Conservation (phyloP, 1,140 invertebrate species). For the Drosophila rufa region DNA sequence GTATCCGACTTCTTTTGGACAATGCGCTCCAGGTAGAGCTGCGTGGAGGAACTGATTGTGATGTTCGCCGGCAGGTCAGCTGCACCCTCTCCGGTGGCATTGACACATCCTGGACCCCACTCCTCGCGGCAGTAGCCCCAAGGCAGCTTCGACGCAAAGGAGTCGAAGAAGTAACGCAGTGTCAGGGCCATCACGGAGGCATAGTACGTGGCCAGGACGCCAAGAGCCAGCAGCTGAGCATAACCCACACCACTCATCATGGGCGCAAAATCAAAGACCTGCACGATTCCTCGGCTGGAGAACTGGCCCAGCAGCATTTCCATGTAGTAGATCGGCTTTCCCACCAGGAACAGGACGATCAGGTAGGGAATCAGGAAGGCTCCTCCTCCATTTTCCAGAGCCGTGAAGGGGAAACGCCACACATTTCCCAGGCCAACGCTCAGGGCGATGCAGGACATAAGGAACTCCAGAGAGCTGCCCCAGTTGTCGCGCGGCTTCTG, state of each 20-base stretch:
- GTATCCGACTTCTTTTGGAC: constrained; percentile 89
- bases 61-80: background rate
- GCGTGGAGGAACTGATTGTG: constrained; percentile 34
- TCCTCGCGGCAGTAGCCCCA: constrained; percentile 88
- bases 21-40: constrained; percentile 85
- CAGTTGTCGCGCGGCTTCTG: constrained; percentile 88
- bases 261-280: constrained; percentile 87
- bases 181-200: constrained; percentile 91
- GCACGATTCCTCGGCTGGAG: constrained; percentile 90
- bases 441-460: constrained; percentile 96
- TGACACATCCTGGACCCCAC: constrained; percentile 85
- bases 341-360: constrained; percentile 92
- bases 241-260: constrained; percentile 91
- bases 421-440: constrained; percentile 92
- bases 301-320: constrained; percentile 94
- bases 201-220: constrained; percentile 90
- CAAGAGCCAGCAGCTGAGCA: constrained; percentile 90
- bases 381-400: constrained; percentile 92
- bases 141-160: constrained; percentile 87
- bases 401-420: constrained; percentile 91
- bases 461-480: constrained; percentile 94
- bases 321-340: constrained; percentile 96
- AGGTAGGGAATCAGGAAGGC: constrained; percentile 93
- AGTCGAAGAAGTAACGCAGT: constrained; percentile 89
- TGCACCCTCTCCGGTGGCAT: constrained; percentile 19